Conservation (phyloP, 2,888 invertebrate genomes). For the Odontocolon sp. region DNA sequence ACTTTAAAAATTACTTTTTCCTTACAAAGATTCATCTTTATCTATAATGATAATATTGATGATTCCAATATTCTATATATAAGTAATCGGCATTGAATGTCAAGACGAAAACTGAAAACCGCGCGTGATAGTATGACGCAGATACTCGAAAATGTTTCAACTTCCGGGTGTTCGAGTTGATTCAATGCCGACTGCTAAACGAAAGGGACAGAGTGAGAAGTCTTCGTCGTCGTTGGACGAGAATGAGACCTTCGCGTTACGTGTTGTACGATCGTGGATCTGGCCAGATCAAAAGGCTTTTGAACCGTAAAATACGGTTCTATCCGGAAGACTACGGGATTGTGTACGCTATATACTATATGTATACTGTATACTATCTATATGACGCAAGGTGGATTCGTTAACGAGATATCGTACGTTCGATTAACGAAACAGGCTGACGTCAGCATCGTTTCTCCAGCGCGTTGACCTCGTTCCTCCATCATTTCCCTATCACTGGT, state of each 20-base stretch:
- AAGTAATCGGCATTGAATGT: not conserved
- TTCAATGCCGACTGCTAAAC: conserved; percentile 5
- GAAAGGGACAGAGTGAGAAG: not conserved
- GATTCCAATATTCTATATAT: too few relatives aligned
- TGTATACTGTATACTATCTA: not conserved
- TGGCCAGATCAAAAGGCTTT: conserved; percentile 20
- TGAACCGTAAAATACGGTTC: conserved; percentile 15
- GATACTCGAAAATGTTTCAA: not conserved
- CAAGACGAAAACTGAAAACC: not conserved
- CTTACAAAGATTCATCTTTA: too few relatives aligned
- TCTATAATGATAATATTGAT: too few relatives aligned
- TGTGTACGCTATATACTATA: too few relatives aligned
- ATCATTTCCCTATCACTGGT: not conserved
- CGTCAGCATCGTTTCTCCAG: conserved; percentile 37
- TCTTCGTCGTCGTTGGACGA: not conserved
- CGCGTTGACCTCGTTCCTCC: conserved; percentile 44
- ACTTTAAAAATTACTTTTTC: too few relatives aligned
- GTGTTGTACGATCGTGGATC: not conserved
- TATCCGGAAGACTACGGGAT: too few relatives aligned
- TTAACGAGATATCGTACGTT: conserved; percentile 40
- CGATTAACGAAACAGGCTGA: conserved; percentile 45
- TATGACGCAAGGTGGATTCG: conserved; percentile 33
- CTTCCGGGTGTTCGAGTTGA: conserved; percentile 6
- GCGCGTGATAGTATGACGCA: not conserved
- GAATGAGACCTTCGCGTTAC: conserved; percentile 6